Conservation (phyloP, 2,888 invertebrate genomes). For the Polydrusus cervinus region DNA sequence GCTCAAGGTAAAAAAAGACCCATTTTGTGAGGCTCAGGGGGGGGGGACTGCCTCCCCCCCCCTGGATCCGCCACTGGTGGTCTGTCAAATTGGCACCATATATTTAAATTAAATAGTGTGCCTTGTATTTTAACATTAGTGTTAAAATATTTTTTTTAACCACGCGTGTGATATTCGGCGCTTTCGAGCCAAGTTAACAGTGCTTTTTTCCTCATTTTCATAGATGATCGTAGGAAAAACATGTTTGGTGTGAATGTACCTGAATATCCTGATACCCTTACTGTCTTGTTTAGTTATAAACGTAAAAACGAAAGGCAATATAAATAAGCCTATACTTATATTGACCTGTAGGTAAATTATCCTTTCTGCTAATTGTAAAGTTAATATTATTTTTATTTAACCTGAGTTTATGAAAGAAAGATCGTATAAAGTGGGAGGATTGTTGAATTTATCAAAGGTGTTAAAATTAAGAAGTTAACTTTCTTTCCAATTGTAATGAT, state of each 20-base stretch:
- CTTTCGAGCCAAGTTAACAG: too few species aligned
- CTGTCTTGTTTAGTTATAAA: not conserved
- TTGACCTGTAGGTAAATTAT: not conserved
- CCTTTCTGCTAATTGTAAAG: not conserved
- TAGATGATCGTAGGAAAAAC: too few species aligned
- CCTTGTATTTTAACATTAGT: not conserved
- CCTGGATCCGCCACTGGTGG: too few species aligned
- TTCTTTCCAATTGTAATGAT: not conserved
- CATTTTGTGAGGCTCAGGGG: too few species aligned
- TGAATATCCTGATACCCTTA: not conserved
- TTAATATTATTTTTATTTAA: constrained; percentile 15
- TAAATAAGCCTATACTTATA: not conserved
- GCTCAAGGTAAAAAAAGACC: too few species aligned
- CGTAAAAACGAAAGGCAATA: constrained; percentile 3
- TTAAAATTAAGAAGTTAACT: constrained; percentile 1
- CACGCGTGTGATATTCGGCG: too few species aligned
- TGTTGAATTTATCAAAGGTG: constrained; percentile 1
- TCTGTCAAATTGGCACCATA: too few species aligned
- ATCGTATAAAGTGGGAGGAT: not conserved
- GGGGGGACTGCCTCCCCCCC: too few species aligned
- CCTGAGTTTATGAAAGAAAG: not conserved
- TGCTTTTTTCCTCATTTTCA: too few species aligned
- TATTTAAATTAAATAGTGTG: too few species aligned
- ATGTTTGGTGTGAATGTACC: too few species aligned
- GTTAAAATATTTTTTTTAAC: not conserved